Percentiles rank a stretch among this genome's conserved stretches.
phyloP scores from a whole-genome alignment of 2,888 invertebrate genomes.

The Bursaphelenchus okinawaensis region DNA sequence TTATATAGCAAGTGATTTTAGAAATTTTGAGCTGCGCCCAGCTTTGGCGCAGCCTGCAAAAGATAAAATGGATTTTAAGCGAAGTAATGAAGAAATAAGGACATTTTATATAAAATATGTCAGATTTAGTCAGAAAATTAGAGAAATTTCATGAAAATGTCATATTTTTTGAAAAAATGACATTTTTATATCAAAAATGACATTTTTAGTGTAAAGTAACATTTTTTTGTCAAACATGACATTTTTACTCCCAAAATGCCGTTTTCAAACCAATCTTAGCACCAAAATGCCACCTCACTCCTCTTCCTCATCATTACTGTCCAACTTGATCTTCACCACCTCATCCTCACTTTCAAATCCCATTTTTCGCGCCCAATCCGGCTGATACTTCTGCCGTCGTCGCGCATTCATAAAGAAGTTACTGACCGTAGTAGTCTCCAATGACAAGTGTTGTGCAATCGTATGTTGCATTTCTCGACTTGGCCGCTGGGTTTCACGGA shows the following conservation, averaged over 20 bases:
- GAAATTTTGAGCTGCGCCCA: too few species aligned
- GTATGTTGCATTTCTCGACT: slow-evolving; percentile 55
- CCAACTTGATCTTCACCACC: not conserved
- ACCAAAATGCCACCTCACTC: too few species aligned
- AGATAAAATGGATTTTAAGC: too few species aligned
- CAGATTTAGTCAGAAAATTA: too few species aligned
- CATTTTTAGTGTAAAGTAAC: not conserved
- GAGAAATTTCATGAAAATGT: not conserved
- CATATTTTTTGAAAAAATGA: not conserved
- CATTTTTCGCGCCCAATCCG: not conserved
- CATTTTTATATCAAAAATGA: not conserved
- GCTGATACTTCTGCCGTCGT: slow-evolving; percentile 60
- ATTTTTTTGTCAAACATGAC: not conserved
- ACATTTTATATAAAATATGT: too few species aligned
- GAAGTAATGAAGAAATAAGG: too few species aligned
- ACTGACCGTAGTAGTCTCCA: slow-evolving; percentile 64
- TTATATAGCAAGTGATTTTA: too few species aligned
- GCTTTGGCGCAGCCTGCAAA: too few species aligned
- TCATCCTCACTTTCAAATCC: not conserved
- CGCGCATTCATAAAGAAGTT: slow-evolving; percentile 99
- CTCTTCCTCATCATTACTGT: not conserved
- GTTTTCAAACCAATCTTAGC: too few species aligned
- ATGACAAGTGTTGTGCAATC: slow-evolving; percentile 53
- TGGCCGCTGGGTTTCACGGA: slow-evolving; percentile 56
- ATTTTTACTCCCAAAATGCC: not conserved